Conservation (phyloP, 1,140 invertebrate genomes). For the Meloidogyne chitwoodi region DNA sequence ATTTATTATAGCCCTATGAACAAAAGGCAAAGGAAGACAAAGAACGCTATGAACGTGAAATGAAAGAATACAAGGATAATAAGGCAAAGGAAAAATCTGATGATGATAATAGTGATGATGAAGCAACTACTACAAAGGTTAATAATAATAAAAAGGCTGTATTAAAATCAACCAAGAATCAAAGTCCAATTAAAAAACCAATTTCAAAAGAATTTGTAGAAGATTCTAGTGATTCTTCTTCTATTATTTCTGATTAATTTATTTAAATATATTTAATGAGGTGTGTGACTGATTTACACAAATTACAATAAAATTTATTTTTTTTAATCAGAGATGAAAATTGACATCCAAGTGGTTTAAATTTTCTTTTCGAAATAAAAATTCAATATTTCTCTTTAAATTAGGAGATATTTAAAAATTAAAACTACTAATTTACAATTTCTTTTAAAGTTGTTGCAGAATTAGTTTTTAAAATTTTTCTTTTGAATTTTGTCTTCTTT, state of each 20-base stretch:
- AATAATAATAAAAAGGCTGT: neutral
- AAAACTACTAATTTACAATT: no score
- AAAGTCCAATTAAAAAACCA: constrained; percentile 33
- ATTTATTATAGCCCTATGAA: constrained; percentile 36
- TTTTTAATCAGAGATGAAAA: no score
- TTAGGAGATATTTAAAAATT: no score
- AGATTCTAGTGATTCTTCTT: neutral
- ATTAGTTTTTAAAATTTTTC: neutral
- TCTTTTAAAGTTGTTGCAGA: neutral
- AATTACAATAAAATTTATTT: no score
- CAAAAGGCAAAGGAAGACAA: constrained; percentile 60
- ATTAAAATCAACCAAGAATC: constrained; percentile 13
- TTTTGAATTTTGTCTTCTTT: neutral
- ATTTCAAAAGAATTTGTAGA: constrained; percentile 47
- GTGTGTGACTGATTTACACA: no score
- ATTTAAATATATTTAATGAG: neutral
- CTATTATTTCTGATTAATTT: neutral
- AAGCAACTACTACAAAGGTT: neutral
- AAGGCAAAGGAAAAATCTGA: neutral
- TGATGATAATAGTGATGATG: neutral
- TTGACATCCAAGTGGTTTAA: no score
- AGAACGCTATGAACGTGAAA: constrained; percentile 61
- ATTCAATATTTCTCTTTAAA: no score
- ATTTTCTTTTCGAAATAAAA: no score
- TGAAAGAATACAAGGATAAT: constrained; percentile 44